These are phyloP conservation scores for Pseudomyrmex pallidus DNA, from an alignment of 1,140 invertebrate species.

Conservation along the genomic window DNA sequence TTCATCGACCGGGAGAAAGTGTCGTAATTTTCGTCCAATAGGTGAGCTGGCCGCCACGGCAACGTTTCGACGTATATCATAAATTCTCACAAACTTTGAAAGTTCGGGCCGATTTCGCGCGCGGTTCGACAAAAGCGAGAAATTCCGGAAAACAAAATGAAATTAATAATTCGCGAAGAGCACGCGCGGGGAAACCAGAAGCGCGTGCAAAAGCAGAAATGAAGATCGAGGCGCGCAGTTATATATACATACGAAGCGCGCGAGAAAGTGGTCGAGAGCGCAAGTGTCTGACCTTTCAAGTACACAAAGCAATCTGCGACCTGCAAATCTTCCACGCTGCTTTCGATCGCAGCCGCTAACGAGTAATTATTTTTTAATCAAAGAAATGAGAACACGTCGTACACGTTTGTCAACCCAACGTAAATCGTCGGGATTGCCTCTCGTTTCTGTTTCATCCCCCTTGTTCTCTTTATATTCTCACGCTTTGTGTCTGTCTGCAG, in stretches of 20 bases:
- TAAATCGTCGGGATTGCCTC: constrained; percentile 2
- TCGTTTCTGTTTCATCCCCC: not conserved
- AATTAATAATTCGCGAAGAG: constrained; percentile 66
- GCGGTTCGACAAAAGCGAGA: constrained; percentile 55
- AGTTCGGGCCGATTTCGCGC: constrained; percentile 5
- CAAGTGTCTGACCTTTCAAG: constrained; percentile 53
- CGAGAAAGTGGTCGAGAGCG: constrained; percentile 47
- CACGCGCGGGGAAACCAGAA: not conserved
- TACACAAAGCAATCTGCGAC: constrained; percentile 54
- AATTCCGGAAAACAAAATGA: constrained; percentile 66
- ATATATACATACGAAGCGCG: constrained; percentile 11
- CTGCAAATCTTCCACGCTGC: constrained; percentile 2
- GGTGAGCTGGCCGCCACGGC: not conserved
- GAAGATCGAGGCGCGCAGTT: constrained; percentile 37
- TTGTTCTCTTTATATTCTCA: too few relatives aligned
- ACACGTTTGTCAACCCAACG: not conserved
- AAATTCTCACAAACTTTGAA: constrained; percentile 51
- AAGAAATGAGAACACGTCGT: constrained; percentile 46
- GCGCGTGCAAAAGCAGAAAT: too few relatives aligned
- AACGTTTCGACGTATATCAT: not conserved
- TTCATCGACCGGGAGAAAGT: constrained; percentile 32
- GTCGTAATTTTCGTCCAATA: constrained; percentile 10
- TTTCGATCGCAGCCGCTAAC: constrained; percentile 42
- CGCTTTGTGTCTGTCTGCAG: too few relatives aligned
- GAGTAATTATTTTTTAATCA: constrained; percentile 73